Evolutionary conservation across 2,113 vertebrate genomes (phyloP).

Genomic region (Sceloporus tristichus): DNA sequence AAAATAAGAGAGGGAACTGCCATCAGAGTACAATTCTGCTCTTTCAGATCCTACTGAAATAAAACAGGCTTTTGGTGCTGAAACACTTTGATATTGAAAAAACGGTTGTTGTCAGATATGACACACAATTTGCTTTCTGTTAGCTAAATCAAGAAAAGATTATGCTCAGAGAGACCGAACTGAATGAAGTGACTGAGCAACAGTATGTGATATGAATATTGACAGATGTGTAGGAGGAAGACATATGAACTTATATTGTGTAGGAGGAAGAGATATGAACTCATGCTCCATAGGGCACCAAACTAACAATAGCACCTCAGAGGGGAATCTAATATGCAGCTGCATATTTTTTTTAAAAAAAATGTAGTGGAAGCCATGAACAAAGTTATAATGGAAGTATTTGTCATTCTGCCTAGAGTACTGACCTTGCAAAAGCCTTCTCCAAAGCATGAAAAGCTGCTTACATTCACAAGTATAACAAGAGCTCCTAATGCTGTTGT

Average conservation of each 20-base stretch:
- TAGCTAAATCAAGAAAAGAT: constrained; percentile 11
- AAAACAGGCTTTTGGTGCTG: background rate
- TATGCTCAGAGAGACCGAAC: constrained; percentile 1
- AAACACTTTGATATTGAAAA: constrained; percentile 1
- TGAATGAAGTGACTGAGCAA: background rate
- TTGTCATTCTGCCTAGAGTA: constrained; percentile 8
- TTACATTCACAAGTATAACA: background rate
- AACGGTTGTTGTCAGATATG: constrained; percentile 9
- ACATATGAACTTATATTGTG: constrained; percentile 2
- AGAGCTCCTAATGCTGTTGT: background rate
- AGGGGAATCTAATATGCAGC: background rate
- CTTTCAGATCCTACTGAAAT: background rate
- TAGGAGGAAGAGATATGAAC: constrained; percentile 15
- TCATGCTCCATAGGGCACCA: background rate
- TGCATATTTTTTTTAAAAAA: background rate
- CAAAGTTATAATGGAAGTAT: background rate
- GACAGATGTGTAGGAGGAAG: constrained; percentile 16
- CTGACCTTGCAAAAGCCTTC: background rate
- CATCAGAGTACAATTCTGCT: background rate
- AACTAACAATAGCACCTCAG: constrained; percentile 2
- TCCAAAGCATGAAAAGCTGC: background rate
- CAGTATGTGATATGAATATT: constrained; percentile 17
- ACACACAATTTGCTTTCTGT: constrained; percentile 3
- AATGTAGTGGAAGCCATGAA: background rate
- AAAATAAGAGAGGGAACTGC: background rate